Evolutionary conservation across 2,113 vertebrate species (phyloP), one percentile per base, ranked within the genome.

Genomic region (Promerops cafer): DNA sequence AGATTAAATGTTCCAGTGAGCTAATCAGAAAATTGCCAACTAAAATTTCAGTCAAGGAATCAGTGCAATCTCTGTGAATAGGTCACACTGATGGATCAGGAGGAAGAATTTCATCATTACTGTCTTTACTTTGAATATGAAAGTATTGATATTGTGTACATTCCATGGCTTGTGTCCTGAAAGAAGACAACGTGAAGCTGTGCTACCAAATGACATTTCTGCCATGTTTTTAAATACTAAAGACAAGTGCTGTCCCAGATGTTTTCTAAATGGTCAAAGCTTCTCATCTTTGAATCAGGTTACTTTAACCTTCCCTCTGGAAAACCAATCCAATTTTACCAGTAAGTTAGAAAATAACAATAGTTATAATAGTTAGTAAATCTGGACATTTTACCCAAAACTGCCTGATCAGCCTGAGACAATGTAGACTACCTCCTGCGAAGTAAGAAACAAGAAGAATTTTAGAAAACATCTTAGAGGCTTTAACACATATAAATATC

Each of bases 381-480:
- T 44, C 21, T 57, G 66, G 77, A 57, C 21, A 45, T 87, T 84
- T 45, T 68, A 83, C 53, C 22, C 50, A 26, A 91, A 94, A 40
- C 16, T 82, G 20, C 19, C 13, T 87, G 45, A 69, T 57, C 16
- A 63, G 72, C n/a, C 26, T 52, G 31, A 87, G 69, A 75, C 45
- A 71, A 50, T 9, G 6, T 17, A 71, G 30, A 44, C 39, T 30
- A 60, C 30, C 6, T 74, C 19, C 56, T 59, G n/a, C 0, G 0
- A 93, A 75, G 14, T 40, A 57, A 37, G 16, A 33, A 68, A 33
- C 15, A 76, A 57, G 33, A 83, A 54, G 53, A 85, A 40, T 30
- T 52, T 13, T 64, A 45, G 20, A 20, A 83, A 80, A 26, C 6
- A 33, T 69, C 24, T 57, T 21, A 80, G 24, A 76, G 13, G 8